Evolutionary conservation across 1,140 invertebrate species (phyloP).

Genomic region (Ceratina calcarata): DNA sequence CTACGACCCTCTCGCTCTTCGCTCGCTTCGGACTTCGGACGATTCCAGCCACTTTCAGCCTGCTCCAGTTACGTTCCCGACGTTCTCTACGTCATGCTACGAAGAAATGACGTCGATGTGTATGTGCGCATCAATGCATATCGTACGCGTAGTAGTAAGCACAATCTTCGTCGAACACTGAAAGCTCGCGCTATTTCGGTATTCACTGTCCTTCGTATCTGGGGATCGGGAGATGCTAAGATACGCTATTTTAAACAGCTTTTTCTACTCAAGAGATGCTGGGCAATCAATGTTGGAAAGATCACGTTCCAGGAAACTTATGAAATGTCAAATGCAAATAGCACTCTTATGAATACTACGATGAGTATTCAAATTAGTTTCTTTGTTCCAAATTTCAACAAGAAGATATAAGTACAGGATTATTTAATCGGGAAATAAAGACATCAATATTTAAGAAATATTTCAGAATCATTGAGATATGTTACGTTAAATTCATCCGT

Average conservation of each 20-base stretch:
- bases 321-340: neutral
- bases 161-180: conserved; percentile 31
- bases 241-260: neutral
- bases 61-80: conserved; percentile 70
- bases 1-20: conserved; percentile 72
- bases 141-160: conserved; percentile 4
- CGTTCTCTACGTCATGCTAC: conserved; percentile 51
- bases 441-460: too few species aligned
- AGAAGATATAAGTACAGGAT: too few species aligned
- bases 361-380: too few species aligned
- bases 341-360: too few species aligned
- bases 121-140: conserved; percentile 1
- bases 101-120: conserved; percentile 40
- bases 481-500: too few species aligned
- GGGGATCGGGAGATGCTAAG: neutral
- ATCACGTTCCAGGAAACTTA: neutral
- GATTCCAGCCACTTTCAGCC: conserved; percentile 72
- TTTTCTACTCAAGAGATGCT: neutral
- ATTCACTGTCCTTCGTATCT: too few species aligned
- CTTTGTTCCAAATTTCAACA: too few species aligned
- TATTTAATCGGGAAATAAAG: too few species aligned
- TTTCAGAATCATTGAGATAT: too few species aligned
- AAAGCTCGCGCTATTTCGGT: neutral
- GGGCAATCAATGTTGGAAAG: neutral
- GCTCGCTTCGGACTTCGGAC: conserved; percentile 68